A percentile compares a stretch with the other conserved stretches of the same genome.
These are phyloP conservation scores for Ceratosolen fusciceps DNA, from an alignment of 1,140 invertebrate genomes.

Conservation along the genomic window DNA sequence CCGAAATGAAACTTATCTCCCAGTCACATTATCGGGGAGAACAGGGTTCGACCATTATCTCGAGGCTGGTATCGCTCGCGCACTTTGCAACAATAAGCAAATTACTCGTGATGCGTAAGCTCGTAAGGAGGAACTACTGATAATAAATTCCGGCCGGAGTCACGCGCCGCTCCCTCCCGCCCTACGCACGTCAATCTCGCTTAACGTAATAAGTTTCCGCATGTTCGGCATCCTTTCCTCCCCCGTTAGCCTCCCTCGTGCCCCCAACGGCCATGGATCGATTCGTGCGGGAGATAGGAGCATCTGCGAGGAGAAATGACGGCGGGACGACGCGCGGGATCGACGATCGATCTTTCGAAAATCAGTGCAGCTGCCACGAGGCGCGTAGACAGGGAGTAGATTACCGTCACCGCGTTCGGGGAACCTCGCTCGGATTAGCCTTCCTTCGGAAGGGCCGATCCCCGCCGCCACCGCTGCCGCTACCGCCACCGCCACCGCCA, in stretches of 20 bases:
- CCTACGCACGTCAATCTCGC: conserved; percentile 3
- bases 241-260: background rate
- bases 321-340: background rate
- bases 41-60: conserved; percentile 25
- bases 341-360: conserved; percentile 44
- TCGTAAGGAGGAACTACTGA: background rate
- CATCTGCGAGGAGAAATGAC: background rate
- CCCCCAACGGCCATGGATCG: background rate
- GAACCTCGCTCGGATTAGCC: conserved; percentile 41
- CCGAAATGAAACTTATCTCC: conserved; percentile 28
- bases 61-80: background rate
- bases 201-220: conserved; percentile 40
- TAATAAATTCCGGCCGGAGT: conserved; percentile 22
- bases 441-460: background rate
- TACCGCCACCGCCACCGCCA: too few species aligned
- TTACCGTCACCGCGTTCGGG: conserved; percentile 33
- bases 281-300: background rate
- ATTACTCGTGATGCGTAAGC: conserved; percentile 22
- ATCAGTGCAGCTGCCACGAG: conserved; percentile 28
- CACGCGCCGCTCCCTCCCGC: background rate
- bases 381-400: conserved; percentile 9
- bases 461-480: background rate
- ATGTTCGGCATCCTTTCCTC: conserved; percentile 33
- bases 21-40: conserved; percentile 6
- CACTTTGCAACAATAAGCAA: conserved; percentile 35